These are phyloP conservation scores for Lycocerus yunnanus DNA, from an alignment of 2,888 invertebrate genomes.

Conservation along the genomic window DNA sequence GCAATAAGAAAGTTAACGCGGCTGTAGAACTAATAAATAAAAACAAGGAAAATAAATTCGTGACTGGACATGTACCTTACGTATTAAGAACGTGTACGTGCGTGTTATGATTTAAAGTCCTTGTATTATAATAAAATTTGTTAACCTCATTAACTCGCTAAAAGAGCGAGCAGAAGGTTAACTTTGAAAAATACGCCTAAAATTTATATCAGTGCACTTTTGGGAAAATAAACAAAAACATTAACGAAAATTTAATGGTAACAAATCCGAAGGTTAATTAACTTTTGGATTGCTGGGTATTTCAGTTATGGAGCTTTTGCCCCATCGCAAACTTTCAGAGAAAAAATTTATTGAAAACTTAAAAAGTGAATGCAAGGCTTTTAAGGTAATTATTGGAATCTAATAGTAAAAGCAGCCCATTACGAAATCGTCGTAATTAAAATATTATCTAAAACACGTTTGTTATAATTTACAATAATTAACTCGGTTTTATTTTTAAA, in stretches of 20 bases:
- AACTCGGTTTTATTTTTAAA: background rate
- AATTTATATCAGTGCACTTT: background rate
- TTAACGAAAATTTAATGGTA: background rate
- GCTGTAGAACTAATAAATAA: background rate
- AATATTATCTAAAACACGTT: background rate
- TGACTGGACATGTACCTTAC: slow-evolving; percentile 4
- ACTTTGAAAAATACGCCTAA: slow-evolving; percentile 7
- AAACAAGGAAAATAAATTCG: slow-evolving; percentile 7
- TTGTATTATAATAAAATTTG: slow-evolving; percentile 6
- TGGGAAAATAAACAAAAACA: background rate
- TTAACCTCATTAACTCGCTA: slow-evolving; percentile 11
- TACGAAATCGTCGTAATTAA: background rate
- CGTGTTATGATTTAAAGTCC: background rate
- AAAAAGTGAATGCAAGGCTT: background rate
- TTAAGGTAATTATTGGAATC: background rate
- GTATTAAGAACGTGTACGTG: background rate
- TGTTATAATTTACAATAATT: background rate
- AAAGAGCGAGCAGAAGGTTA: slow-evolving; percentile 8
- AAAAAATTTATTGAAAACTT: background rate
- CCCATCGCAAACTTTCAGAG: no score
- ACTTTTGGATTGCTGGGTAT: background rate
- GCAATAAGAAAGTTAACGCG: background rate
- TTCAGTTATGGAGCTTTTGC: no score
- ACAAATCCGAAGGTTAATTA: background rate
- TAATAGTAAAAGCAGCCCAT: background rate